Evolutionary conservation across 2,888 invertebrate species (phyloP).

Genomic region (Dicycla oo): DNA sequence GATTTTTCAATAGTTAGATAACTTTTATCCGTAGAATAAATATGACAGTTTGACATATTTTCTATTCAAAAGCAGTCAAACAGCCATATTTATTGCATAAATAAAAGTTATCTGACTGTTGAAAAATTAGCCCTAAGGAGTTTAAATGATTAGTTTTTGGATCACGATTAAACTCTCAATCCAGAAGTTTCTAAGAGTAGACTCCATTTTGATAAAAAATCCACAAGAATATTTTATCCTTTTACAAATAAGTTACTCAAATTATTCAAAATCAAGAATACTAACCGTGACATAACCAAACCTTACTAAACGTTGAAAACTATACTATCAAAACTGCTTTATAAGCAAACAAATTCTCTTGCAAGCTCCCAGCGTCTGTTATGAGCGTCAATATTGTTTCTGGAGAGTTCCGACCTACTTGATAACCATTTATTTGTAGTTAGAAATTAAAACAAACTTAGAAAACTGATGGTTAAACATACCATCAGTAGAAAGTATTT

Average conservation of each 20-base stretch:
- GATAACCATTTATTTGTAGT: slow-evolving; percentile 78
- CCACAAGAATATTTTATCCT: neutral
- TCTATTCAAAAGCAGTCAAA: too few relatives aligned
- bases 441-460: slow-evolving; percentile 84
- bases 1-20: too few relatives aligned
- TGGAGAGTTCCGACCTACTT: slow-evolving; percentile 72
- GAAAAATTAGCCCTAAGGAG: too few relatives aligned
- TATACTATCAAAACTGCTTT: slow-evolving; percentile 14
- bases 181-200: neutral
- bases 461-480: slow-evolving; percentile 68
- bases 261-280: neutral
- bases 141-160: slow-evolving; percentile 1
- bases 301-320: neutral
- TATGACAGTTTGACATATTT: too few relatives aligned
- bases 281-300: neutral
- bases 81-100: too few relatives aligned
- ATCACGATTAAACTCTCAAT: neutral
- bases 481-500: slow-evolving; percentile 75
- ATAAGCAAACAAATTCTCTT: slow-evolving; percentile 28
- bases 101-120: too few relatives aligned
- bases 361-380: slow-evolving; percentile 23
- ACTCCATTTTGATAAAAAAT: neutral
- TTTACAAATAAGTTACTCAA: neutral
- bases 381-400: slow-evolving; percentile 74
- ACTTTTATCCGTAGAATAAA: too few relatives aligned